Evolutionary conservation across 2,888 invertebrate species (phyloP).

Genomic region (Hyppa rectilinea): DNA sequence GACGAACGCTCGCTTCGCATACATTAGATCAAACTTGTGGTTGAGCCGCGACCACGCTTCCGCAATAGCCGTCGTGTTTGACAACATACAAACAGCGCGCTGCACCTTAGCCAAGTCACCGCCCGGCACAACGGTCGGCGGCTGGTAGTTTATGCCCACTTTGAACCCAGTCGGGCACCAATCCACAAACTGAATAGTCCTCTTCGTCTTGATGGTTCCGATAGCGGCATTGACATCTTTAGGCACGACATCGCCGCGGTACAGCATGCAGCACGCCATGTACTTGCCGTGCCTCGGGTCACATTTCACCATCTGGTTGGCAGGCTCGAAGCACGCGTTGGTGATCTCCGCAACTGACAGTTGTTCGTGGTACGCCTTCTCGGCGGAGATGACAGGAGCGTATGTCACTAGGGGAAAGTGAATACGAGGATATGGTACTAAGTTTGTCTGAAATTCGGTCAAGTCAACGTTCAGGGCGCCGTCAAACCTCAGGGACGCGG

Average conservation of each 20-base stretch:
- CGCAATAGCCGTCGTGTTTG: conserved; percentile 99
- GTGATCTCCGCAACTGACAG: conserved; percentile 97
- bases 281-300: conserved; percentile 97
- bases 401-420: conserved; percentile 98
- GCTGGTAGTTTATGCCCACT: conserved; percentile 97
- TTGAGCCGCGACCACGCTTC: conserved; percentile 99
- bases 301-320: conserved; percentile 98
- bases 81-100: conserved; percentile 98
- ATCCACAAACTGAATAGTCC: conserved; percentile 98
- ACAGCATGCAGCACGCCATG: conserved; percentile 98
- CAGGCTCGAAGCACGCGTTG: conserved; percentile 98
- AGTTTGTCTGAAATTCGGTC: conserved; percentile 98
- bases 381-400: conserved; percentile 97
- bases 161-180: conserved; percentile 96
- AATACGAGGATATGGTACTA: conserved; percentile 98
- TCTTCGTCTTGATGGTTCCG: conserved; percentile 98
- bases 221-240: conserved; percentile 98
- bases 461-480: conserved; percentile 97
- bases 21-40: conserved; percentile 99
- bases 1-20: conserved; percentile 98
- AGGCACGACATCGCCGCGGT: conserved; percentile 98
- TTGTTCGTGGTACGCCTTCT: conserved; percentile 98
- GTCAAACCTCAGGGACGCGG: conserved; percentile 97
- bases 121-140: conserved; percentile 96
- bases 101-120: conserved; percentile 98